phyloP scores from a whole-genome alignment of 2,888 invertebrate species.

The Spisula subtruncata region DNA sequence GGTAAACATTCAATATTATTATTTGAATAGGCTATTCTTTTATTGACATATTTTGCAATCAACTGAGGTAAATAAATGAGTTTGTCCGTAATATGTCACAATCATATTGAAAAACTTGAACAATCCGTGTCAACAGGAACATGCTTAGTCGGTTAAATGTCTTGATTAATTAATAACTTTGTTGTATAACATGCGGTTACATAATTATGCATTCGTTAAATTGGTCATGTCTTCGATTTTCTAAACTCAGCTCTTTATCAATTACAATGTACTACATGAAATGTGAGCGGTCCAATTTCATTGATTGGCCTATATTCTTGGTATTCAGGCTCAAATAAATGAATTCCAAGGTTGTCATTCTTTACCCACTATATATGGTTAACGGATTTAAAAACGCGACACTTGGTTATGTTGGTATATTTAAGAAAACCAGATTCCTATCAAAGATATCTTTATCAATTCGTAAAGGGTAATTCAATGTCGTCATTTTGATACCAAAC shows the following conservation, averaged over 20 bases:
- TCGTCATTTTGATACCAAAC: too few species aligned
- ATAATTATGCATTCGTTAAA: conserved; percentile 1
- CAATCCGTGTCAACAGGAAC: neutral
- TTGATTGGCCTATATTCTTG: conserved; percentile 15
- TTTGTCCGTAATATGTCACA: neutral
- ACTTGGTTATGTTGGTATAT: too few species aligned
- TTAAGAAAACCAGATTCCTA: too few species aligned
- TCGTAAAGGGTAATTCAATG: too few species aligned
- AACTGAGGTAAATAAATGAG: neutral
- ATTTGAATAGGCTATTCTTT: neutral
- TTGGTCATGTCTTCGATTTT: conserved; percentile 25
- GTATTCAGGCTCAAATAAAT: neutral
- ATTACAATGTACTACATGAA: conserved; percentile 10
- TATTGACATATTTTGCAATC: conserved; percentile 6
- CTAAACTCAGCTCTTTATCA: neutral
- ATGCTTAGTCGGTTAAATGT: neutral
- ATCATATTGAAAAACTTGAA: neutral
- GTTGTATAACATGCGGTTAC: neutral
- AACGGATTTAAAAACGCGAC: too few species aligned
- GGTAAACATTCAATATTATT: neutral
- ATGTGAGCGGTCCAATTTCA: neutral
- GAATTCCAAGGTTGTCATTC: too few species aligned
- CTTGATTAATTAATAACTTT: neutral
- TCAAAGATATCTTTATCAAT: too few species aligned
- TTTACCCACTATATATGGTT: too few species aligned